Conservation (phyloP, 2,888 invertebrate species). For the Chirona hameri region DNA sequence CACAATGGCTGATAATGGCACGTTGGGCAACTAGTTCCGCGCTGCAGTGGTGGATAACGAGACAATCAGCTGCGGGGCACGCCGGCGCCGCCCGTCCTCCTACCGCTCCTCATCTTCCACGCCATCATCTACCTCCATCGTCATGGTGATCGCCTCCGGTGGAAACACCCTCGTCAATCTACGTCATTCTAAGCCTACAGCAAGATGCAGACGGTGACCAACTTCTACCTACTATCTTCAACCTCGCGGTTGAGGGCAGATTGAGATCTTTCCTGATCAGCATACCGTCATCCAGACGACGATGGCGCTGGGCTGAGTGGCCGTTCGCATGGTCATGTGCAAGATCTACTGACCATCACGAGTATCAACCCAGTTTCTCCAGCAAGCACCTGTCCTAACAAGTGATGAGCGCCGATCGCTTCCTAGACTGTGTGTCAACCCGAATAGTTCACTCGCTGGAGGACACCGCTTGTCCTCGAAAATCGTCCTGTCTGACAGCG, state of each 20-base stretch:
- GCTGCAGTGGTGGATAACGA: not conserved
- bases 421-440: constrained; percentile 92
- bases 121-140: constrained; percentile 49
- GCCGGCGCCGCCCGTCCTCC: not conserved
- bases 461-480: constrained; percentile 80
- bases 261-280: constrained; percentile 86
- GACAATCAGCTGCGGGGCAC: not conserved
- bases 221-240: constrained; percentile 87
- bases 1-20: not conserved
- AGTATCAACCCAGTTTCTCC: constrained; percentile 90
- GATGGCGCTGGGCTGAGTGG: constrained; percentile 75
- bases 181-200: constrained; percentile 74
- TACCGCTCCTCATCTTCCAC: constrained; percentile 30
- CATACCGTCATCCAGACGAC: constrained; percentile 81
- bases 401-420: constrained; percentile 92
- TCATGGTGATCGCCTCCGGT: constrained; percentile 78
- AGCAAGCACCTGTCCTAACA: constrained; percentile 81
- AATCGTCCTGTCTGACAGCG: constrained; percentile 75
- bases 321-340: constrained; percentile 80
- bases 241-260: constrained; percentile 88
- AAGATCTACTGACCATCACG: constrained; percentile 86
- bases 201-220: constrained; percentile 93
- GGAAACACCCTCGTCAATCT: constrained; percentile 88
- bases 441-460: constrained; percentile 78
- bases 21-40: not conserved